Conservation (phyloP, 2,113 vertebrate species). For the Oreochromis spilurus region DNA sequence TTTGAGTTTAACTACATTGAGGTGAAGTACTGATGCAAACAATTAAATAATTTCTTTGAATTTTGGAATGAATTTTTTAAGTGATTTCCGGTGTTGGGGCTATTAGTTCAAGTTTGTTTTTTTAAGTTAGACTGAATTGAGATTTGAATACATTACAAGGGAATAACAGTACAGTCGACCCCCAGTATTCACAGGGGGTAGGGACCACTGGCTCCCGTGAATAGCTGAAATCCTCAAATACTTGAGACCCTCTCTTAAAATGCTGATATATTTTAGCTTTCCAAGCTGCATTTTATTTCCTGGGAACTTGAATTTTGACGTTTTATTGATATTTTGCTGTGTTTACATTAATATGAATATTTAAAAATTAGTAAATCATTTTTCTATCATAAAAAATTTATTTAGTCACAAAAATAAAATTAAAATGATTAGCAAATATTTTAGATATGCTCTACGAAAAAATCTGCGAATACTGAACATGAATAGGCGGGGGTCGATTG, state of each 20-base stretch:
- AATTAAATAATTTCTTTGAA: background rate
- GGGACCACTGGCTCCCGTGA: background rate
- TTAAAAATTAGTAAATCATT: background rate
- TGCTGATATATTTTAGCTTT: background rate
- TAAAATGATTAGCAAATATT: background rate
- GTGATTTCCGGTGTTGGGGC: background rate
- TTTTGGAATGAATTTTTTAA: background rate
- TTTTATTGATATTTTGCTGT: background rate
- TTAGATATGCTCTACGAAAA: background rate
- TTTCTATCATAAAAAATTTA: background rate
- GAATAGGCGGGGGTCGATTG: background rate
- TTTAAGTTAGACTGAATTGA: background rate
- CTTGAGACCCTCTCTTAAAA: background rate
- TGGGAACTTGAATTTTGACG: fast-evolving
- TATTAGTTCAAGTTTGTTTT: background rate
- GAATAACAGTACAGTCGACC: background rate
- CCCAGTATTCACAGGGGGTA: background rate
- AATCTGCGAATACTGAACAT: background rate
- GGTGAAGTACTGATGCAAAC: background rate
- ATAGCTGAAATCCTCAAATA: background rate
- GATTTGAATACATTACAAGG: background rate
- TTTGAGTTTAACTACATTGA: background rate
- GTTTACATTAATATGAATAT: background rate
- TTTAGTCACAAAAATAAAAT: background rate
- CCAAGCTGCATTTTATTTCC: background rate